Percentiles rank a stretch among this genome's conserved stretches.
phyloP scores from a whole-genome alignment of 23 tunicate genomes.

The Clavelina lepadiformis region DNA sequence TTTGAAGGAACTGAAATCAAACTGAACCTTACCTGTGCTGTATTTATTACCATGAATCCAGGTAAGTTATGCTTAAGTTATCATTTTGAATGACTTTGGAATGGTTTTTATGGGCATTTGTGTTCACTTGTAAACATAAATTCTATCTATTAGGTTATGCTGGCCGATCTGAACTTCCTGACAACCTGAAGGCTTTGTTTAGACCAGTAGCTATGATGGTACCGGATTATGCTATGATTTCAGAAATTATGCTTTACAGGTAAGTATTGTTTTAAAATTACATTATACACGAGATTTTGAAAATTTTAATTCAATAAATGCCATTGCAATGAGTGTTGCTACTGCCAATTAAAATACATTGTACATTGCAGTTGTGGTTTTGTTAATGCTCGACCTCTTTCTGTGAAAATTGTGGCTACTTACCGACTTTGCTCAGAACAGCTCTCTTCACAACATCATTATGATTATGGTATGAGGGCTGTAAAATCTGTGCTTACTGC shows the following conservation, averaged over 20 bases:
- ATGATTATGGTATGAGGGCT: slow-evolving; percentile 99
- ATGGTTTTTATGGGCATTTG: neutral
- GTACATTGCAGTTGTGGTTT: slow-evolving; percentile 78
- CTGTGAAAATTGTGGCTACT: slow-evolving; percentile 99
- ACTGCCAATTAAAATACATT: neutral
- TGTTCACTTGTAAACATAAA: neutral
- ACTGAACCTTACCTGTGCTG: slow-evolving; percentile 95
- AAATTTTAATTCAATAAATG: no score
- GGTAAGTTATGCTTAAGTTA: slow-evolving; percentile 38
- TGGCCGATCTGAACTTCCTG: slow-evolving; percentile 97
- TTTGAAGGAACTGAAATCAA: slow-evolving; percentile 99
- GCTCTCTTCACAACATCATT: slow-evolving; percentile 96
- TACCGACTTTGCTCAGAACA: slow-evolving; percentile 97
- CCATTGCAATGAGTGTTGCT: neutral
- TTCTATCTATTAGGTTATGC: slow-evolving; percentile 72
- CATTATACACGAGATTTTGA: neutral
- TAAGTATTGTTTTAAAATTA: neutral
- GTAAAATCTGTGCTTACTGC: slow-evolving; percentile 99
- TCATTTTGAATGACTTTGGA: no score
- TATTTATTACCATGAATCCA: slow-evolving; percentile 99
- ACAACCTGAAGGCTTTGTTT: slow-evolving; percentile 94
- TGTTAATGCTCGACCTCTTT: slow-evolving; percentile 93
- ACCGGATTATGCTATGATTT: slow-evolving; percentile 98
- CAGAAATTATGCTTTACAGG: slow-evolving; percentile 98
- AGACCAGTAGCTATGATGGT: slow-evolving; percentile 99